phyloP scores from a whole-genome alignment of 35 echinoderm and acorn worm genomes.

The Apostichopus parvimensis region DNA sequence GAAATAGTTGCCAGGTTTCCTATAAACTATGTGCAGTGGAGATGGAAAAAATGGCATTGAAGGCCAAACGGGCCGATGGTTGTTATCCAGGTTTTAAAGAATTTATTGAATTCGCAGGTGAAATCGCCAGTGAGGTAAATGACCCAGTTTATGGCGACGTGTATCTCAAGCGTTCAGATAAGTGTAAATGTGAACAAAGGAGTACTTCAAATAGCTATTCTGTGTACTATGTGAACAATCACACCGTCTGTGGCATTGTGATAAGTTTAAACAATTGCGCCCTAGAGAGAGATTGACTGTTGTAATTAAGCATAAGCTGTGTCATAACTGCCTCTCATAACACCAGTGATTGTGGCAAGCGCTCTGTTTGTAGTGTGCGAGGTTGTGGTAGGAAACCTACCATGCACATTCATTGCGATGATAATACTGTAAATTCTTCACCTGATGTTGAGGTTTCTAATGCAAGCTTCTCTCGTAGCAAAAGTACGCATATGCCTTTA shows the following conservation, averaged over 20 bases:
- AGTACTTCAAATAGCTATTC: constrained; percentile 1
- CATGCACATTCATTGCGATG: no score
- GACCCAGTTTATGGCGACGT: constrained; percentile 42
- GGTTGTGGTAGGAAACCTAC: constrained; percentile 20
- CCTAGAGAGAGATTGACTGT: constrained; percentile 31
- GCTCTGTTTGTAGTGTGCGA: constrained; percentile 38
- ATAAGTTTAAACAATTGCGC: constrained; percentile 37
- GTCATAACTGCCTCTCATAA: constrained; percentile 49
- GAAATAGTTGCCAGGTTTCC: constrained; percentile 22
- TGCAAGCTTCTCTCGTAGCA: no score
- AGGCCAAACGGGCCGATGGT: neutral
- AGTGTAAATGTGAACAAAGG: constrained; percentile 7
- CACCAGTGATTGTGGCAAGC: constrained; percentile 36
- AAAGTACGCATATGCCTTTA: no score
- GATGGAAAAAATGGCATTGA: constrained; percentile 40
- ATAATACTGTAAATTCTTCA: no score
- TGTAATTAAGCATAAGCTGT: constrained; percentile 34
- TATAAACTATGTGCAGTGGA: neutral
- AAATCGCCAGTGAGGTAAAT: constrained; percentile 25
- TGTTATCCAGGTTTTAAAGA: constrained; percentile 27
- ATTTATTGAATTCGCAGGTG: constrained; percentile 1
- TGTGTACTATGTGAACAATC: constrained; percentile 55
- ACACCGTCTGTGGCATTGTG: constrained; percentile 62
- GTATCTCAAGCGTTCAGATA: constrained; percentile 44
- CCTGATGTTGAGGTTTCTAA: no score